Percentiles rank a stretch among this genome's conserved stretches.
These are phyloP conservation scores for Chaetodon trifasciatus DNA, from an alignment of 2,797 vertebrate genomes.

Conservation along the genomic window DNA sequence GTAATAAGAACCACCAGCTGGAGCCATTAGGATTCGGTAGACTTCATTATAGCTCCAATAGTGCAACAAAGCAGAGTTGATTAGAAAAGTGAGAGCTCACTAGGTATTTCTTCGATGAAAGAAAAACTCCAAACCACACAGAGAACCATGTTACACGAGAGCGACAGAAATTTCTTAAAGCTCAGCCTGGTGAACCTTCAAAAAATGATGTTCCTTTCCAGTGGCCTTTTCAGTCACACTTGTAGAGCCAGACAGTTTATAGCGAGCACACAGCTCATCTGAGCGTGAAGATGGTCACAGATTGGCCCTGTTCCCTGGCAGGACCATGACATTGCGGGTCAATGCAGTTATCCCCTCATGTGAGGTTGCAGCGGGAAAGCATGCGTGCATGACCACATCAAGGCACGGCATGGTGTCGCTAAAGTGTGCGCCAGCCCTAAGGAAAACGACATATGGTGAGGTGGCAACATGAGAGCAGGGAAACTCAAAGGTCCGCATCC, in stretches of 20 bases:
- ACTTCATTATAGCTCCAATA: background rate
- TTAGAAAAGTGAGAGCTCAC: slow-evolving; percentile 20
- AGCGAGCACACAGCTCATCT: slow-evolving; percentile 21
- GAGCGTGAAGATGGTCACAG: slow-evolving; percentile 11
- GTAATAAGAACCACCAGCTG: background rate
- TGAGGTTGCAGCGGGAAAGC: slow-evolving; percentile 22
- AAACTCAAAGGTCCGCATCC: too few species aligned
- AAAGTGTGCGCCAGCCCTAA: slow-evolving; percentile 23
- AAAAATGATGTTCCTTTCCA: background rate
- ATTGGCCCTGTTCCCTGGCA: slow-evolving; percentile 24
- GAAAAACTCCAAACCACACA: background rate
- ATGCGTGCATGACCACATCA: slow-evolving; percentile 35
- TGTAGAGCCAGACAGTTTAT: slow-evolving; percentile 33
- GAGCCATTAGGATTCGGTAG: background rate
- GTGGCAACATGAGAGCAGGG: background rate
- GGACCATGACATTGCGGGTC: slow-evolving; percentile 26
- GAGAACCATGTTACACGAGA: background rate
- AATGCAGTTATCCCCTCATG: slow-evolving; percentile 39
- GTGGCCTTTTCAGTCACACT: slow-evolving; percentile 11
- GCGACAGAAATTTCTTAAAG: background rate
- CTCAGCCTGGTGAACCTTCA: background rate
- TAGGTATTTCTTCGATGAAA: background rate
- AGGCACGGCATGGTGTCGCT: background rate
- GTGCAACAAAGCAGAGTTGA: background rate
- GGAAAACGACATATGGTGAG: slow-evolving; percentile 29